phyloP scores from a whole-genome alignment of 37 sponge, comb jelly and placozoan genomes.

The Aphrocallistes beatrix region DNA sequence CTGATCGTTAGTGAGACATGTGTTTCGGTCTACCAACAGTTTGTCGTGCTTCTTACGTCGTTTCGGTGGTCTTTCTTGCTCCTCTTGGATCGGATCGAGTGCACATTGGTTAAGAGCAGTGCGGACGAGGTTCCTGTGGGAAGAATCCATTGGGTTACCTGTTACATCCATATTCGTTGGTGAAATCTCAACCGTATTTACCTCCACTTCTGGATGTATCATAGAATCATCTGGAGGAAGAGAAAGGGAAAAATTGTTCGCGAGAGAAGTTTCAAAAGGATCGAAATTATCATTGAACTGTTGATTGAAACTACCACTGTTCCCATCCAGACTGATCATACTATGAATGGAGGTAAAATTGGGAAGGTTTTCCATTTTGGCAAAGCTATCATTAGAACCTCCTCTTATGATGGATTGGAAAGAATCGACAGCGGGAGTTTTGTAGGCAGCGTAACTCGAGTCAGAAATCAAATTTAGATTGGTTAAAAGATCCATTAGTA shows the following conservation, averaged over 20 bases:
- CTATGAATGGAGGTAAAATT: background rate
- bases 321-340: background rate
- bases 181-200: background rate
- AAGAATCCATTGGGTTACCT: background rate
- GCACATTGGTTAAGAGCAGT: background rate
- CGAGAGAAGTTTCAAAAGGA: background rate
- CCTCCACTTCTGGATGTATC: background rate
- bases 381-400: too few species aligned
- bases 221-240: background rate
- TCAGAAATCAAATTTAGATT: background rate
- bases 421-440: background rate
- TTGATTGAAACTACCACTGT: background rate
- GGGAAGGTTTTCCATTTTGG: background rate
- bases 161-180: background rate
- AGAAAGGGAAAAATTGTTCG: background rate
- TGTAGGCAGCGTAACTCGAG: conserved; percentile 13
- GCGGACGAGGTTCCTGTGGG: background rate
- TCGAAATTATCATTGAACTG: background rate
- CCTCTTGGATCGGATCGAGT: background rate
- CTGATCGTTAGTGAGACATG: background rate
- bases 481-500: background rate
- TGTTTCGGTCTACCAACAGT: background rate
- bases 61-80: background rate
- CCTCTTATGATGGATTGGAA: background rate
- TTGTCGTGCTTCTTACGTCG: background rate